phyloP scores from a whole-genome alignment of 2,113 vertebrate genomes.

The Daboia siamensis region DNA sequence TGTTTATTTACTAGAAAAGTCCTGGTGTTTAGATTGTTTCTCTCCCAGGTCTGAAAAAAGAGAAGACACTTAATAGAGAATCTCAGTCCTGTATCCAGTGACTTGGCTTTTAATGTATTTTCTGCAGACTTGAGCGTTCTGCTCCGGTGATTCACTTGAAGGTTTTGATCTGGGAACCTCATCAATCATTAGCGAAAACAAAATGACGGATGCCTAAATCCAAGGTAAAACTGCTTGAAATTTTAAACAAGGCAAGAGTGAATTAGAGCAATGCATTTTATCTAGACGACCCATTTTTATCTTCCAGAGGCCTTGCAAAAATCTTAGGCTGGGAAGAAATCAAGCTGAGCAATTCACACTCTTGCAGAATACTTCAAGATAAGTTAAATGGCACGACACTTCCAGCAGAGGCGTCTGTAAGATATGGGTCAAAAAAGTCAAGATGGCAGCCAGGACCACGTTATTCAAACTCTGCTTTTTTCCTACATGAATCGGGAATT shows the following conservation, averaged over 20 bases:
- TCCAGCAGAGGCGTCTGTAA: neutral
- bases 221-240: slow-evolving; percentile 16
- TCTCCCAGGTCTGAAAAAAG: neutral
- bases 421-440: neutral
- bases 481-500: neutral
- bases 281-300: slow-evolving; percentile 22
- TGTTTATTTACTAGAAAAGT: slow-evolving; percentile 24
- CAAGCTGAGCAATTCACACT: slow-evolving; percentile 12
- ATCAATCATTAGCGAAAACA: slow-evolving; percentile 33
- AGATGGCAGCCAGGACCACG: neutral
- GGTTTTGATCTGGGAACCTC: neutral
- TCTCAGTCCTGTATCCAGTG: slow-evolving; percentile 2
- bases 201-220: slow-evolving; percentile 7
- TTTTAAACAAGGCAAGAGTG: slow-evolving; percentile 15
- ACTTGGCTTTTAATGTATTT: slow-evolving; percentile 20
- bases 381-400: neutral
- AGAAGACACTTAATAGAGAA: slow-evolving; percentile 15
- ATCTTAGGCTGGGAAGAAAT: slow-evolving; percentile 15
- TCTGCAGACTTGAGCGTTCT: neutral
- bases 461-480: neutral
- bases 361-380: neutral
- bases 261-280: slow-evolving; percentile 17
- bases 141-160: slow-evolving; percentile 7
- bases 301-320: slow-evolving; percentile 14
- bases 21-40: slow-evolving; percentile 7